Evolutionary conservation across 92 coral and sea anemone species (phyloP), one percentile per base, ranked within the genome.

Genomic region (Epizoanthus rinbou): DNA sequence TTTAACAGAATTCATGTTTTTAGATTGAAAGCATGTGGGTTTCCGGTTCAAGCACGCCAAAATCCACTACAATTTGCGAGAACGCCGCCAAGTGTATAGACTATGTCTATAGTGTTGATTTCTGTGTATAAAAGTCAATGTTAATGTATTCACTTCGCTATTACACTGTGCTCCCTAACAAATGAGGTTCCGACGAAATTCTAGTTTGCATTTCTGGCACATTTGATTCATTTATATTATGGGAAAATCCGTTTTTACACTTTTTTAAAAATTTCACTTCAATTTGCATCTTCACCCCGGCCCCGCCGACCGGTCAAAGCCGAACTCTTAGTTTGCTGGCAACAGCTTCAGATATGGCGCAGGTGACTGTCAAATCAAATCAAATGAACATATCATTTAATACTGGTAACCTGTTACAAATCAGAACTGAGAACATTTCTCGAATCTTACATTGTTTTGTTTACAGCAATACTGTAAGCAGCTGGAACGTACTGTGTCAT

Each of bases 341-440:
- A 28, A 2, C 31, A 28, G 2, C 6, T 37, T 3, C 5, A 37
- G 43, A 3, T 37, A 6, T 37, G 3, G 43, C 8, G 71, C 82
- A 62, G 72, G 82, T 78, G 82, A 65, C 15, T 21, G 82, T 78
- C 70, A 23, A 21, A 59, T 62, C 59, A 43, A 59, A 69, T 78
- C 70, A 23, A 41, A 59, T 62, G 71, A 43, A 59, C 72, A 78
- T 28, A 19, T 22, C 21, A 5, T 39, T 60, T 0, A 47, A 47
- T 10, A 78, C 59, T 78, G 70, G 47, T 25, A 59, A 37, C 70
- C 47, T 63, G 71, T 78, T 78, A 62, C 21, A 45, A 78, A 11
- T 23, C 24, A 65, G 24, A 5, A 1, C 22, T 43, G 64, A 62
- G 82, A 78, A 35, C 58, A 39, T 1, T 35, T 35, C 54, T 22